These are phyloP conservation scores for Tyrannus savana DNA, from an alignment of 2,113 vertebrate species.

Conservation along the genomic window DNA sequence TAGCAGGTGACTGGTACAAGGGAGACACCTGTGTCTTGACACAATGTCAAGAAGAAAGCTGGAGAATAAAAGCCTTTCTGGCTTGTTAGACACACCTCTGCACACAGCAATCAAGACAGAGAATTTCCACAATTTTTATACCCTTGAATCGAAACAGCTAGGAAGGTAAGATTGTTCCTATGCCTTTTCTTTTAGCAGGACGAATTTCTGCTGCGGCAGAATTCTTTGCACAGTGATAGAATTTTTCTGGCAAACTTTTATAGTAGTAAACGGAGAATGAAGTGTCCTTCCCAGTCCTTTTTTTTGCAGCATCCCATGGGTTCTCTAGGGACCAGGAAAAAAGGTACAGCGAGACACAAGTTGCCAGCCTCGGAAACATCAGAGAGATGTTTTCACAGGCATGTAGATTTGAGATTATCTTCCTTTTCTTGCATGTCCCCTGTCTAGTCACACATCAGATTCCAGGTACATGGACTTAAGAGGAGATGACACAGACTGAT, in stretches of 20 bases:
- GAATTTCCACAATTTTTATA: slow-evolving; percentile 82
- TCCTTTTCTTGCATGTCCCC: background rate
- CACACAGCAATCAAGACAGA: slow-evolving; percentile 85
- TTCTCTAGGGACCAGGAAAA: background rate
- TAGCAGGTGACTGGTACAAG: slow-evolving; percentile 23
- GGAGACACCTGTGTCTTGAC: background rate
- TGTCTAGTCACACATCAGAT: background rate
- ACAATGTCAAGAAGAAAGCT: slow-evolving; percentile 81
- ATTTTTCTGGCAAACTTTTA: background rate
- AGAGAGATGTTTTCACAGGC: background rate
- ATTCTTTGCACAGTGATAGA: background rate
- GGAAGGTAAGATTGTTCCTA: slow-evolving; percentile 82
- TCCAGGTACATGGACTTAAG: background rate
- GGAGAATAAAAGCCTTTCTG: slow-evolving; percentile 82
- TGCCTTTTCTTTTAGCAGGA: background rate
- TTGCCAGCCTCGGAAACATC: background rate
- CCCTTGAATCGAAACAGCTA: slow-evolving; percentile 82
- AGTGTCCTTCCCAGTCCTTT: background rate
- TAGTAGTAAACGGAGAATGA: background rate
- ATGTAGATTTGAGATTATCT: background rate
- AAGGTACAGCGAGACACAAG: background rate
- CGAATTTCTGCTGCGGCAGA: background rate
- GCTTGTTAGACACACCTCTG: slow-evolving; percentile 81
- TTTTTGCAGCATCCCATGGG: background rate
- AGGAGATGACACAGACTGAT: background rate